phyloP scores from a whole-genome alignment of 1,140 invertebrate genomes.

The Druon quercuslanigerum region DNA sequence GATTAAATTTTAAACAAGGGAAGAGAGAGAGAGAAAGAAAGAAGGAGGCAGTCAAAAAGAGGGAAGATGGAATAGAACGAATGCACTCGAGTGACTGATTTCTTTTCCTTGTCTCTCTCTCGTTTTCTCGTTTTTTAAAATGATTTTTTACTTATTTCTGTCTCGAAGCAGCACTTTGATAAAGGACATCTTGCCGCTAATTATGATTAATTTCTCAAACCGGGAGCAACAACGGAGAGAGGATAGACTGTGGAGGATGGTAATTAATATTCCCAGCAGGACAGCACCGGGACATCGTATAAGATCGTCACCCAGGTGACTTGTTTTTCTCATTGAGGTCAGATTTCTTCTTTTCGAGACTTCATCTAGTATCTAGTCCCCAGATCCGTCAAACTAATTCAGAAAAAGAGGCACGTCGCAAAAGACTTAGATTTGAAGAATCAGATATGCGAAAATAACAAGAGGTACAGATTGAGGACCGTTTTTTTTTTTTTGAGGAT shows the following conservation, averaged over 20 bases:
- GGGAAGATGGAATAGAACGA: conserved; percentile 45
- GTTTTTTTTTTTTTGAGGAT: neutral
- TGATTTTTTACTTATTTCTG: conserved; percentile 4
- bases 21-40: neutral
- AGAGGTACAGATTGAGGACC: neutral
- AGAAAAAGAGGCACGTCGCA: neutral
- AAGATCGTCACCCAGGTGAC: conserved; percentile 59
- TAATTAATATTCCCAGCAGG: conserved; percentile 64
- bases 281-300: conserved; percentile 51
- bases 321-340: conserved; percentile 39
- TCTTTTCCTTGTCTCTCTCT: conserved; percentile 39
- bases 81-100: conserved; percentile 59
- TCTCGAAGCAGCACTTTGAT: conserved; percentile 53
- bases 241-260: conserved; percentile 41
- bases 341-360: conserved; percentile 7
- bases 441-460: conserved; percentile 10
- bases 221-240: conserved; percentile 45
- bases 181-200: conserved; percentile 62
- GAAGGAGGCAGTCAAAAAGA: conserved; percentile 45
- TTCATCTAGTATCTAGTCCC: neutral
- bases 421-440: neutral
- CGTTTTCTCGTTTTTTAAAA: neutral
- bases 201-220: conserved; percentile 64
- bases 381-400: neutral
- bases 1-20: neutral